These are phyloP conservation scores for Peromyscus californicus DNA, from an alignment of 2,113 vertebrate species.

Conservation along the genomic window DNA sequence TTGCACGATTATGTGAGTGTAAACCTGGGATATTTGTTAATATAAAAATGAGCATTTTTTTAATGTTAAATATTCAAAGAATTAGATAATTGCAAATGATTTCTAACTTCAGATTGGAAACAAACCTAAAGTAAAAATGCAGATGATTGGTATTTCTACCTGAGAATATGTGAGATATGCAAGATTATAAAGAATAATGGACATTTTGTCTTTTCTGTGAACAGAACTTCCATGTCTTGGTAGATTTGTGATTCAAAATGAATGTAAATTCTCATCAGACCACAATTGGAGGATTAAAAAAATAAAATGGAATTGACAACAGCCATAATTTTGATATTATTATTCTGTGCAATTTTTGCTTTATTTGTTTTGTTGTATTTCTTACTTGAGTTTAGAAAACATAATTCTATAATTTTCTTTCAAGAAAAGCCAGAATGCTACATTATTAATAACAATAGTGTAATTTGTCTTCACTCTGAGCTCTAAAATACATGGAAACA, in stretches of 20 bases:
- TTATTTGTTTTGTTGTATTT: not conserved
- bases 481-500: slow-evolving; percentile 49
- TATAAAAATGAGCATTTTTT: not conserved
- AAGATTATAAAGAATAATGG: not conserved
- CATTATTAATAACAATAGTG: not conserved
- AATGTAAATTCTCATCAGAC: slow-evolving; percentile 17
- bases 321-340: not conserved
- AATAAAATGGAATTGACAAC: slow-evolving; percentile 51
- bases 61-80: not conserved
- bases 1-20: not conserved
- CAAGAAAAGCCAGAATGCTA: not conserved
- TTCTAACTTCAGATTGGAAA: slow-evolving; percentile 18
- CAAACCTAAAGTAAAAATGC: not conserved
- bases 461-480: slow-evolving; percentile 34
- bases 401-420: slow-evolving; percentile 44
- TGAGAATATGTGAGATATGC: not conserved
- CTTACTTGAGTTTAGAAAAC: slow-evolving; percentile 56
- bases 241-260: not conserved
- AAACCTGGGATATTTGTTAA: not conserved
- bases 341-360: not conserved
- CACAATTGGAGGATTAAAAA: not conserved
- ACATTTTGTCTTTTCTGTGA: not conserved
- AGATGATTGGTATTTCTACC: not conserved
- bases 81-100: not conserved
- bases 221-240: not conserved